Percentiles rank a stretch among this genome's conserved stretches.
Conservation (phyloP, 2,888 invertebrate species). For the Leptogaster cylindrica region DNA sequence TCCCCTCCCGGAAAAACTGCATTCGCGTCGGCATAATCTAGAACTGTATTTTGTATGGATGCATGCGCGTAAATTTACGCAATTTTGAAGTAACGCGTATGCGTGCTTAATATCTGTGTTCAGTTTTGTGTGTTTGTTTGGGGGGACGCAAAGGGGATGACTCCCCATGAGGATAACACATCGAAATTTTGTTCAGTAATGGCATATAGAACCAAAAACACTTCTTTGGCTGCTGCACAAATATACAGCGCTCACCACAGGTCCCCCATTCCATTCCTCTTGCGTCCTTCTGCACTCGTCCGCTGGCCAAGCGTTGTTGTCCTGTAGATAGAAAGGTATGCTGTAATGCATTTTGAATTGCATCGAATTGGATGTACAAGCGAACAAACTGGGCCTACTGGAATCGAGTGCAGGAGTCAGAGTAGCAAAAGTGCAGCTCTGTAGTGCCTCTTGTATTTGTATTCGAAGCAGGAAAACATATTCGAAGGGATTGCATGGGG, state of each 20-base stretch:
- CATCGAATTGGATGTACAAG: constrained; percentile 4
- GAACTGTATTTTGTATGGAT: neutral
- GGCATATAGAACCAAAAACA: too few species aligned
- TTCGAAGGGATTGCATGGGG: neutral
- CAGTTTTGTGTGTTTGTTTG: constrained; percentile 14
- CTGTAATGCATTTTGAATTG: constrained; percentile 13
- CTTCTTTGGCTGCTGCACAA: too few species aligned
- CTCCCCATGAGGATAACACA: neutral
- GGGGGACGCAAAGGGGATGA: neutral
- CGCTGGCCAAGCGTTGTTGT: too few species aligned
- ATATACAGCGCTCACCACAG: too few species aligned
- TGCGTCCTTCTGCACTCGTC: neutral
- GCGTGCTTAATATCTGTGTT: constrained; percentile 8
- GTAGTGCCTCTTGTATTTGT: neutral
- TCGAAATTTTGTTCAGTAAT: neutral
- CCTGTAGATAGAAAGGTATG: neutral
- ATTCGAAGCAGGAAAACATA: neutral
- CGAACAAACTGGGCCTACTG: neutral
- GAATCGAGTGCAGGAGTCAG: neutral
- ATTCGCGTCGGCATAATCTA: neutral
- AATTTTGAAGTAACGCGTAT: constrained; percentile 28
- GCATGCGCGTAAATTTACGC: constrained; percentile 39
- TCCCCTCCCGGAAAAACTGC: neutral
- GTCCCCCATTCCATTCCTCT: too few species aligned
- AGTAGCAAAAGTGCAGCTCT: constrained; percentile 17